A percentile compares a stretch with the other conserved stretches of the same genome.
Evolutionary conservation across 2,113 vertebrate species (phyloP).

Genomic region (Peromyscus leucopus): DNA sequence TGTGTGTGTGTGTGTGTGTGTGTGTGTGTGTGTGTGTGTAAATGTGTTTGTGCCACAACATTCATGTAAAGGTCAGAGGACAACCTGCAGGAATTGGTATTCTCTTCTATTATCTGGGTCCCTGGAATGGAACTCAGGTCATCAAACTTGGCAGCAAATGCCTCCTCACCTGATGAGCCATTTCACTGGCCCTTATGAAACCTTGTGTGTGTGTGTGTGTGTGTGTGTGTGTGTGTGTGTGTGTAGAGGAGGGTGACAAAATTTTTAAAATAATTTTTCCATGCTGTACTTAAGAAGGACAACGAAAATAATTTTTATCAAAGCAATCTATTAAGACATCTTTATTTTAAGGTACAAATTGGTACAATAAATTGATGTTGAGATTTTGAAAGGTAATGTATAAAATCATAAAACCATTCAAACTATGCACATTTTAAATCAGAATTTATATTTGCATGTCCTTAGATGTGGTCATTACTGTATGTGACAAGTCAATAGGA

Average conservation of each 20-base stretch:
- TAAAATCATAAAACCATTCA: not conserved
- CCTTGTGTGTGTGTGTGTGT: no score
- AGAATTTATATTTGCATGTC: not conserved
- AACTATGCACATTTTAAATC: not conserved
- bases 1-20: not conserved
- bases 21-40: not conserved
- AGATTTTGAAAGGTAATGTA: not conserved
- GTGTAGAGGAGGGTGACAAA: not conserved
- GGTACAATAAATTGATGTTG: not conserved
- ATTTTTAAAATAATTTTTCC: not conserved
- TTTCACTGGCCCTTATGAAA: not conserved
- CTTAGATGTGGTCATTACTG: not conserved
- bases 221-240: no score
- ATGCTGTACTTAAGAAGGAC: not conserved
- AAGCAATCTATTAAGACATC: not conserved
- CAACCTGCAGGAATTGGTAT: not conserved
- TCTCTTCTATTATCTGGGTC: not conserved
- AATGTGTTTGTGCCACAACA: not conserved
- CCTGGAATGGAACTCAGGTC: not conserved
- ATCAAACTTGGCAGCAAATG: not conserved
- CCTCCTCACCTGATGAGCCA: not conserved
- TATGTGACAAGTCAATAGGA: not conserved
- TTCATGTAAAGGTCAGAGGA: not conserved
- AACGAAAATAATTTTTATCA: not conserved
- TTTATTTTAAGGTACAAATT: not conserved